Evolutionary conservation across 2,113 vertebrate species (phyloP).

Genomic region (Smithornis capensis): DNA sequence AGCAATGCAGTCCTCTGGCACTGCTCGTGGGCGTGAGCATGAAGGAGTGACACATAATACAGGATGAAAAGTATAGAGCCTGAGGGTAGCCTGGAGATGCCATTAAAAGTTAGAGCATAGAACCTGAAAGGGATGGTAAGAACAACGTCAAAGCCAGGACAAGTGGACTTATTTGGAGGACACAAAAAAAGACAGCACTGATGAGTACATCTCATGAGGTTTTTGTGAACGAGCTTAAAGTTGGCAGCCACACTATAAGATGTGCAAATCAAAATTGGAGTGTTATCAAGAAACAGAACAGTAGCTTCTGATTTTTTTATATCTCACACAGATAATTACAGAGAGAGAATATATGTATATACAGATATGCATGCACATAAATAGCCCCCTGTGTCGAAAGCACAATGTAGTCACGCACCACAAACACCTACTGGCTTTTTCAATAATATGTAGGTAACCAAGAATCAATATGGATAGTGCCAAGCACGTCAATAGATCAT

Average conservation of each 20-base stretch:
- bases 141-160: not conserved
- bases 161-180: not conserved
- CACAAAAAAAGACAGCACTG: not conserved
- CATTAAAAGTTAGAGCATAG: not conserved
- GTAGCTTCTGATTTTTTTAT: not conserved
- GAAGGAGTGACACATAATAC: fast-evolving
- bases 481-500: not conserved
- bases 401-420: not conserved
- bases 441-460: not conserved
- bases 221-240: not conserved
- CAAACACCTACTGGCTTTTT: not conserved
- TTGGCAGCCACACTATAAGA: not conserved
- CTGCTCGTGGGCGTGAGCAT: fast-evolving
- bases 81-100: not conserved
- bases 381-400: not conserved
- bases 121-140: not conserved
- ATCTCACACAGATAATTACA: not conserved
- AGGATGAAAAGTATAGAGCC: not conserved
- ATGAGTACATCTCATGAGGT: not conserved
- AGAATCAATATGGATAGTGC: not conserved
- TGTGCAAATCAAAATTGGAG: not conserved
- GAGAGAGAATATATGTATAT: not conserved
- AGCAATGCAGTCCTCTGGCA: not conserved
- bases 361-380: not conserved
- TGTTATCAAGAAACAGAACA: not conserved